Conservation (phyloP, 2,113 vertebrate species). For the Channa argus region DNA sequence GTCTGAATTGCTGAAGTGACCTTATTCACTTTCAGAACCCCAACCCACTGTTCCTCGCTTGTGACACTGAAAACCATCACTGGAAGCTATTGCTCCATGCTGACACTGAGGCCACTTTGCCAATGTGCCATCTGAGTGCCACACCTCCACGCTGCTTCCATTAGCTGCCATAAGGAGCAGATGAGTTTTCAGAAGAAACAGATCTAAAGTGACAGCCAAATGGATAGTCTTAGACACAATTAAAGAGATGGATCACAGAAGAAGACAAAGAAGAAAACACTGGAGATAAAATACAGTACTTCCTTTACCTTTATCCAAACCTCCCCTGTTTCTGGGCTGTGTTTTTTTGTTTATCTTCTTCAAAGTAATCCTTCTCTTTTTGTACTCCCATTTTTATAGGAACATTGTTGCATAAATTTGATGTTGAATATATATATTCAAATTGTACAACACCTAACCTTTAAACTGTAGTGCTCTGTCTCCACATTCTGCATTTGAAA, state of each 20-base stretch:
- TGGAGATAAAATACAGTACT: not conserved
- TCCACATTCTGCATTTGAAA: not conserved
- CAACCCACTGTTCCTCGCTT: not conserved
- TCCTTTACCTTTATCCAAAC: not conserved
- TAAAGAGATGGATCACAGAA: conserved; percentile 14
- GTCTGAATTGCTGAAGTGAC: not conserved
- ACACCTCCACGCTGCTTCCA: conserved; percentile 40
- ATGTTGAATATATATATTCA: not conserved
- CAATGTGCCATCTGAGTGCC: conserved; percentile 16
- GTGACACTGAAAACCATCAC: conserved; percentile 36
- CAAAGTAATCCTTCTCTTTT: conserved; percentile 17
- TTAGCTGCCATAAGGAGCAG: conserved; percentile 41
- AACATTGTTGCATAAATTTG: not conserved
- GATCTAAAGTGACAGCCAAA: conserved; percentile 62
- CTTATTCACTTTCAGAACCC: not conserved
- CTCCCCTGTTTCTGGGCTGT: not conserved
- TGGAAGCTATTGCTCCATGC: conserved; percentile 15
- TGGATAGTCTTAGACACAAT: conserved; percentile 66
- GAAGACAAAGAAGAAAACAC: conserved; percentile 30
- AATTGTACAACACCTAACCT: conserved; percentile 1
- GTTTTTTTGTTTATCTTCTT: not conserved
- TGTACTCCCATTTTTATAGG: not conserved
- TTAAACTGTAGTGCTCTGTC: not conserved
- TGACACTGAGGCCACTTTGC: conserved; percentile 16
- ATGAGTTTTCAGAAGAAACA: conserved; percentile 40